Conservation (phyloP, 2,888 invertebrate species). For the Synanthedon formicaeformis region DNA sequence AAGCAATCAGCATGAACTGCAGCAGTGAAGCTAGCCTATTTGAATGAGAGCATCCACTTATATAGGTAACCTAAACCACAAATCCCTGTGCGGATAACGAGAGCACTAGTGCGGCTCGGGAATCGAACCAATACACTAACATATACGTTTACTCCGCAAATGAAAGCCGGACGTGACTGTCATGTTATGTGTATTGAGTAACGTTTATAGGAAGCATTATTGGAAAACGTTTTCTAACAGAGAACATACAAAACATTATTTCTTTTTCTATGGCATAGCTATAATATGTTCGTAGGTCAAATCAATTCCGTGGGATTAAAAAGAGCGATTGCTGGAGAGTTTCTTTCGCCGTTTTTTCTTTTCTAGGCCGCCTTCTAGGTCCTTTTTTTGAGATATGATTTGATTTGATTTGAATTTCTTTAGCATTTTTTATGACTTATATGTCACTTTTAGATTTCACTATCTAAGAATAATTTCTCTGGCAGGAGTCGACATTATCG, state of each 20-base stretch:
- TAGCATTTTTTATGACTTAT: too few species aligned
- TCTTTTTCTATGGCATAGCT: too few species aligned
- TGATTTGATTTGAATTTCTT: too few species aligned
- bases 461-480: too few species aligned
- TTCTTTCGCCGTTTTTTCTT: too few species aligned
- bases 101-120: conserved; percentile 14
- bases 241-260: not conserved
- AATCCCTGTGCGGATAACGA: conserved; percentile 27
- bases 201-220: not conserved
- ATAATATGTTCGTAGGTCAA: too few species aligned
- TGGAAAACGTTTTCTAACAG: not conserved
- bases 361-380: too few species aligned
- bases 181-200: conserved; percentile 7
- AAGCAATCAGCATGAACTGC: not conserved
- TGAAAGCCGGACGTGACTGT: conserved; percentile 30
- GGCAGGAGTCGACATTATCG: too few species aligned
- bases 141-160: conserved; percentile 23
- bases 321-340: too few species aligned
- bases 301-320: too few species aligned
- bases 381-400: too few species aligned
- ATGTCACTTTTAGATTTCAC: too few species aligned
- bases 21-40: conserved; percentile 27
- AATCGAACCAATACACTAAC: conserved; percentile 18
- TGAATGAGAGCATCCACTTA: conserved; percentile 24
- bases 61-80: conserved; percentile 22